These are phyloP conservation scores for Hypsopygia costalis DNA, from an alignment of 2,888 invertebrate species.

Conservation along the genomic window DNA sequence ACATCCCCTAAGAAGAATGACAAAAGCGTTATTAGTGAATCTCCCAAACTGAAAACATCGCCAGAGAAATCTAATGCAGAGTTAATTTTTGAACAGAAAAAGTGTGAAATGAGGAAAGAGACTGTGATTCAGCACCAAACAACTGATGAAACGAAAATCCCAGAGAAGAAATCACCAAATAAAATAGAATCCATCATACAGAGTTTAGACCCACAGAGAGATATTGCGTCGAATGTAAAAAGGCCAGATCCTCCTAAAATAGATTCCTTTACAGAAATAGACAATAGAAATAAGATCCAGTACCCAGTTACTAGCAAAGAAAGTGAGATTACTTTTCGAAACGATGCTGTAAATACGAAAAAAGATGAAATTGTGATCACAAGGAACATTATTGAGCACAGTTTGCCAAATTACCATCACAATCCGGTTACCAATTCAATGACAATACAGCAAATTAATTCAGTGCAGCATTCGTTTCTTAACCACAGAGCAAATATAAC, in stretches of 20 bases:
- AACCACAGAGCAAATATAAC: constrained; percentile 53
- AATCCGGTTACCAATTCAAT: constrained; percentile 59
- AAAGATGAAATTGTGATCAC: constrained; percentile 69
- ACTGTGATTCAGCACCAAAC: constrained; percentile 71
- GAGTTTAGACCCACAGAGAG: constrained; percentile 58
- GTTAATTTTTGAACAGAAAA: constrained; percentile 45
- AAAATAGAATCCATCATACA: constrained; percentile 66
- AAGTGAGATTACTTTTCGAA: constrained; percentile 56
- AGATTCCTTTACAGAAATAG: constrained; percentile 55
- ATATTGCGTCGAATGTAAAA: constrained; percentile 41
- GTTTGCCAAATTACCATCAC: constrained; percentile 45
- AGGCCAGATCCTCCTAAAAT: constrained; percentile 57
- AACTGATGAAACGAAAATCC: constrained; percentile 48
- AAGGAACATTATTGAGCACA: constrained; percentile 52
- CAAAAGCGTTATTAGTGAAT: constrained; percentile 52
- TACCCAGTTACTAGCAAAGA: constrained; percentile 49
- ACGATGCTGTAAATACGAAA: constrained; percentile 46
- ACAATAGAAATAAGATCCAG: constrained; percentile 48
- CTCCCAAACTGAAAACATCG: constrained; percentile 51
- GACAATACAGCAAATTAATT: constrained; percentile 67
- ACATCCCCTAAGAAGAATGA: constrained; percentile 58
- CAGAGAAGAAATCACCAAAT: constrained; percentile 61
- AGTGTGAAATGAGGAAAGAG: constrained; percentile 63
- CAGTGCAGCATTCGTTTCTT: constrained; percentile 56
- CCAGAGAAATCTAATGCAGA: constrained; percentile 47